Evolutionary conservation across 2,888 invertebrate genomes (phyloP), one percentile per base, ranked within the genome.

Genomic region (Clostera curtula): DNA sequence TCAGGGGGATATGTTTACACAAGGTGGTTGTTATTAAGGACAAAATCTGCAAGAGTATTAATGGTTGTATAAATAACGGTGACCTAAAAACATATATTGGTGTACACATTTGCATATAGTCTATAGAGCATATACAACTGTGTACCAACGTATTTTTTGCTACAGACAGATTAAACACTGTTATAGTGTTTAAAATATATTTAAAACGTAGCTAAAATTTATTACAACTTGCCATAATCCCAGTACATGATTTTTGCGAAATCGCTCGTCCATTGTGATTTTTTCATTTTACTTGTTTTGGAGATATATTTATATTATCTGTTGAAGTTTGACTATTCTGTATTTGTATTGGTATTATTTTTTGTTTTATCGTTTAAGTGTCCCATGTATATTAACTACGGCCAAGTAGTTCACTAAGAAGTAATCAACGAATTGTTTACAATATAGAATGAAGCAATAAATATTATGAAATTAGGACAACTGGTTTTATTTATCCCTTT

Each of bases 361-460:
- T 71, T 61, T 68, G 54, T 65, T 64, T 63, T 69, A 67, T 55
- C 60, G 54, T 51, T 48, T 66, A 65, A 61, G 58, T 54, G 52
- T 60, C 54, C 49, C 56, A 56, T 66, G 59, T 68, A 65, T 66
- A 63, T 56, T 63, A 18, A 59, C 53, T 57, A 60, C 50, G 66
- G 62, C 60, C 62, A 55, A 65, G 59, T 68, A 64, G 57, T 46
- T 59, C 47, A 54, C 43, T 59, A 60, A 54, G 48, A 47, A 51
- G 53, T 58, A 56, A 70, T 75, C 74, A 79, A 77, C 79, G 77
- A 82, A 77, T 68, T 71, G 76, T 80, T 79, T 79, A 73, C 69
- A 70, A 68, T 64, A 50, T 72, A 74, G 67, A 66, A 66, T 51
- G 62, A 66, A 76, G 75, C 76, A 82, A 79, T 77, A 76, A 77